Percentiles rank a stretch among this genome's conserved stretches.
phyloP scores from a whole-genome alignment of 2,888 invertebrate species.

The Watsonalla cultraria region DNA sequence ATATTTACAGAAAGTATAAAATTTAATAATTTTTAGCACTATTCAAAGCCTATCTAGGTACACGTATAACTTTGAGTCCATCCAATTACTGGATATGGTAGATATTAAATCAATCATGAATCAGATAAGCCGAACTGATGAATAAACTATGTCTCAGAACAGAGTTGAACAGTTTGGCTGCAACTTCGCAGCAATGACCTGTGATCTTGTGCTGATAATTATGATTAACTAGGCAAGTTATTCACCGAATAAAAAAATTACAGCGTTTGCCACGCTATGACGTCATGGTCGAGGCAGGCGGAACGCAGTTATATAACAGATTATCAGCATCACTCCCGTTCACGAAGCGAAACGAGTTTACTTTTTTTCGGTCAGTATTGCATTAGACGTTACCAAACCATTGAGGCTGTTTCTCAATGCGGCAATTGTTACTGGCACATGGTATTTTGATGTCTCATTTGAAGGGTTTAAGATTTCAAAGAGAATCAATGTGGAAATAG shows the following conservation, averaged over 20 bases:
- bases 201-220: too few species aligned
- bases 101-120: too few species aligned
- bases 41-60: too few species aligned
- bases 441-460: background rate
- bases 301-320: constrained; percentile 1
- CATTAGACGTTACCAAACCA: constrained; percentile 36
- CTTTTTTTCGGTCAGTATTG: constrained; percentile 19
- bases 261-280: background rate
- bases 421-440: background rate
- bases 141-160: too few species aligned
- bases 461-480: background rate
- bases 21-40: too few species aligned
- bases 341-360: constrained; percentile 3
- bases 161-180: too few species aligned
- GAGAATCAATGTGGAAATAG: background rate
- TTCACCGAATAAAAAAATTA: too few species aligned
- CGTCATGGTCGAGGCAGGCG: background rate
- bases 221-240: background rate
- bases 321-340: constrained; percentile 1
- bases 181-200: too few species aligned
- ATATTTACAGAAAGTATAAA: too few species aligned
- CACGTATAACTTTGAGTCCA: too few species aligned
- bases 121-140: too few species aligned
- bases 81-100: too few species aligned
- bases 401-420: constrained; percentile 9